Conservation (phyloP, 2,797 vertebrate species). For the Macrochelys suwanniensis region DNA sequence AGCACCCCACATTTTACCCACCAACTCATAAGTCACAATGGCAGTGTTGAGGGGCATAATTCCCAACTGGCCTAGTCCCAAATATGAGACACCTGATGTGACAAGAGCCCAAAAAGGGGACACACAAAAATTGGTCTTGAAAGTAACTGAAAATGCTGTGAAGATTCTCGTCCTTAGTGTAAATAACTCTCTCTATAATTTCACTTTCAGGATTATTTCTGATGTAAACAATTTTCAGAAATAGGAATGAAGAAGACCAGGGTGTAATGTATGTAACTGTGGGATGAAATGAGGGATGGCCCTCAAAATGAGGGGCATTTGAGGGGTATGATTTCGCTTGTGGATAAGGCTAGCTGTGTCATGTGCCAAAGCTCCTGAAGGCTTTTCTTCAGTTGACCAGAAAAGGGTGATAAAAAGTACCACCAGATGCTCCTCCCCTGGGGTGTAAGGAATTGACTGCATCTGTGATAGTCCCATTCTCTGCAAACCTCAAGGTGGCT, state of each 20-base stretch:
- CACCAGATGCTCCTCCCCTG: not conserved
- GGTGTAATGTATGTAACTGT: rapidly evolving
- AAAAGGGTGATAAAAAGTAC: not conserved
- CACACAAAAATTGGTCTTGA: not conserved
- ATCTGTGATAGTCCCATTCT: not conserved
- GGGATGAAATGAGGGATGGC: not conserved
- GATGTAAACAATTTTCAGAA: not conserved
- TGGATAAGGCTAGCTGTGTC: not conserved
- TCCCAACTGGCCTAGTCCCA: not conserved
- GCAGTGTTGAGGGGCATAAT: not conserved
- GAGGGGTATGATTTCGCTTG: not conserved
- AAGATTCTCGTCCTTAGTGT: not conserved
- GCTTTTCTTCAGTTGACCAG: not conserved
- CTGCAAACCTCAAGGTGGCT: not conserved
- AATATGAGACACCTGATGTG: not conserved
- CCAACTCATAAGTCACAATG: not conserved
- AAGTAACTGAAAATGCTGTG: not conserved
- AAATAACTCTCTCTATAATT: not conserved
- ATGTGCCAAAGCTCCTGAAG: not conserved
- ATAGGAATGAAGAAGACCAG: not conserved
- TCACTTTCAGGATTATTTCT: not conserved
- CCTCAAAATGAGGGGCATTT: not conserved
- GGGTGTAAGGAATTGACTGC: not conserved
- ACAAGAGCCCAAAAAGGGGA: not conserved
- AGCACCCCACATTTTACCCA: not conserved